Evolutionary conservation across 1,140 invertebrate genomes (phyloP).

Genomic region (Cotesia vestalis): DNA sequence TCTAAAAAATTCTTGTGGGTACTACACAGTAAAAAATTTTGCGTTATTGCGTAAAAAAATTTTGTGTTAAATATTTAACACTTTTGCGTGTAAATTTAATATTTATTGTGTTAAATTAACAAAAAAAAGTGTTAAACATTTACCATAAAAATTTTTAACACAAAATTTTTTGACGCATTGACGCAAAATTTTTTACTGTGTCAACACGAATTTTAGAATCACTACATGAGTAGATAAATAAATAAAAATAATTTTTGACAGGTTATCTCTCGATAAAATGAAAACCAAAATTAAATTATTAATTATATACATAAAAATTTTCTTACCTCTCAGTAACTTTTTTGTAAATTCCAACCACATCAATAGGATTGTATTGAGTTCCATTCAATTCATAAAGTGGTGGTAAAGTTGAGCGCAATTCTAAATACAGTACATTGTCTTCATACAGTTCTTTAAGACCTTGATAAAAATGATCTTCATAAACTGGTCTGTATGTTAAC

Average conservation of each 20-base stretch:
- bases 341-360: constrained; percentile 70
- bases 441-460: constrained; percentile 75
- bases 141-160: no score
- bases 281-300: constrained; percentile 15
- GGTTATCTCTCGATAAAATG: not conserved
- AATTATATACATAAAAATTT: no score
- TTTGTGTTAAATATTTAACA: no score
- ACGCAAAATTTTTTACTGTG: no score
- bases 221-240: constrained; percentile 9
- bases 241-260: not conserved
- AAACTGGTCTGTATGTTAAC: constrained; percentile 76
- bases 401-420: constrained; percentile 71
- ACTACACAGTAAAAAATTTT: no score
- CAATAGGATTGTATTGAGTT: constrained; percentile 63
- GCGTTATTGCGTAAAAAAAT: no score
- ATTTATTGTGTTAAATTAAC: no score
- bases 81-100: no score
- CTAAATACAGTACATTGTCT: constrained; percentile 84
- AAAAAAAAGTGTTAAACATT: no score
- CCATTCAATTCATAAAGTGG: constrained; percentile 74
- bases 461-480: constrained; percentile 76
- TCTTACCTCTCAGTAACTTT: constrained; percentile 63
- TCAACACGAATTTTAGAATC: no score
- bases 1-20: no score
- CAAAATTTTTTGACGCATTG: no score